These are phyloP conservation scores for Drosophila neotestacea DNA, from an alignment of 2,888 invertebrate species.

Conservation along the genomic window DNA sequence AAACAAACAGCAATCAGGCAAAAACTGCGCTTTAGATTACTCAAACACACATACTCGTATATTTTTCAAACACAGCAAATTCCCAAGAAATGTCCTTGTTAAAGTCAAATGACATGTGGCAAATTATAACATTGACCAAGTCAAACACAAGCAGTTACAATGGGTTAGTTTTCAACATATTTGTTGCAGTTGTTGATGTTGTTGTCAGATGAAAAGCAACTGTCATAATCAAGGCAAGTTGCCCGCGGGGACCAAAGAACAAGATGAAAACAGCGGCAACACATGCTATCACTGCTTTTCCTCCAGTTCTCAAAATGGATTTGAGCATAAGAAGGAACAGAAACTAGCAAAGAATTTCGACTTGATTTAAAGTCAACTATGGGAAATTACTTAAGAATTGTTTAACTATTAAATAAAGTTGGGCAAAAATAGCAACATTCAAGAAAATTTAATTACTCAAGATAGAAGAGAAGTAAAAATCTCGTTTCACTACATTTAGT, in stretches of 20 bases:
- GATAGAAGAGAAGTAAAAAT: no score
- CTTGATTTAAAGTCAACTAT: conserved; percentile 25
- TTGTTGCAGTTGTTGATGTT: conserved; percentile 20
- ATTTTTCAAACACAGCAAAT: conserved; percentile 21
- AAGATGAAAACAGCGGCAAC: conserved; percentile 51
- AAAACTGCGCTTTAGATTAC: conserved; percentile 36
- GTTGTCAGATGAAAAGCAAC: conserved; percentile 64
- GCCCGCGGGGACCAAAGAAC: conserved; percentile 60
- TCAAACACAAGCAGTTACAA: conserved; percentile 41
- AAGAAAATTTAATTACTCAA: no score
- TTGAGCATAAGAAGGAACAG: conserved; percentile 3
- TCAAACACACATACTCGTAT: background rate
- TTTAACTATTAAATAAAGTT: conserved; percentile 3
- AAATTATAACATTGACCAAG: conserved; percentile 73
- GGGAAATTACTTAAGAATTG: conserved; percentile 6
- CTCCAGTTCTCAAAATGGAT: conserved; percentile 26
- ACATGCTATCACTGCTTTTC: conserved; percentile 47
- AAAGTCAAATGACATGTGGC: conserved; percentile 56
- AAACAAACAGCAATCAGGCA: conserved; percentile 58
- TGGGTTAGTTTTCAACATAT: conserved; percentile 42
- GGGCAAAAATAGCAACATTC: background rate
- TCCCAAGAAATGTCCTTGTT: conserved; percentile 66
- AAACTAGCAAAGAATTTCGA: conserved; percentile 30
- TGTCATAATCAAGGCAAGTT: conserved; percentile 77
- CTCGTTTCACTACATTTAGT: no score